Conservation (phyloP, 1,140 invertebrate species). For the Nasonia vitripennis region DNA sequence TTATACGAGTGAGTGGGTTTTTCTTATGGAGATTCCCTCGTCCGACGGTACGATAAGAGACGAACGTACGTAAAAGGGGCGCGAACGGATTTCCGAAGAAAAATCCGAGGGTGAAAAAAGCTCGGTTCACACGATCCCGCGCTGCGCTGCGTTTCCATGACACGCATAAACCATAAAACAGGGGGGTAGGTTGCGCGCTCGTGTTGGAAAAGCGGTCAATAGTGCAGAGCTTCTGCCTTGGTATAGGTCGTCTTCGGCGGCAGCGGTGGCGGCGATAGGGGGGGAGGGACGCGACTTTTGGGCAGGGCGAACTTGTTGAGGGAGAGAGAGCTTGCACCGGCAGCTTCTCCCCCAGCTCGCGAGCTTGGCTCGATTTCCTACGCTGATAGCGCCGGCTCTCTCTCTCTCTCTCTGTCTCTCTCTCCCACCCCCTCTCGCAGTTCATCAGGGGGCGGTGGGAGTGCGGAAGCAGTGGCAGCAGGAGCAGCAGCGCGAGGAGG, state of each 20-base stretch:
- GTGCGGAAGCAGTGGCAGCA: background rate
- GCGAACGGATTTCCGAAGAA: too few relatives aligned
- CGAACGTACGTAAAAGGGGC: too few relatives aligned
- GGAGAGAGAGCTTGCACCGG: background rate
- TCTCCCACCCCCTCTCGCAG: background rate
- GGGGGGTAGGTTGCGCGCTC: background rate
- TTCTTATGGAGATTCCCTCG: too few relatives aligned
- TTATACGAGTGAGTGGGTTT: too few relatives aligned
- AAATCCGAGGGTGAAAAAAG: background rate
- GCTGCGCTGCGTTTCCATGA: background rate
- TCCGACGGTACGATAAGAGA: too few relatives aligned
- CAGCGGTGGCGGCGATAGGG: background rate
- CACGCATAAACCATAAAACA: background rate
- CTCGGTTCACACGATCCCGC: background rate
- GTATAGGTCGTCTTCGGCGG: background rate
- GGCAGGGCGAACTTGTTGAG: constrained; percentile 21
- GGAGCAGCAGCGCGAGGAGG: constrained; percentile 30
- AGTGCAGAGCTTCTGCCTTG: background rate
- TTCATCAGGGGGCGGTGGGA: background rate
- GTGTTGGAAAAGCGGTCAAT: constrained; percentile 42
- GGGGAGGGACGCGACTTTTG: background rate
- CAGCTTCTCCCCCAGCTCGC: background rate
- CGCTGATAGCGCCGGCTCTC: background rate
- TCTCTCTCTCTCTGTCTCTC: background rate
- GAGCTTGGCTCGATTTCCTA: background rate